Base-by-base conservation (phyloP, 1,140 invertebrate species). In the Lepidurus couesii region DNA sequence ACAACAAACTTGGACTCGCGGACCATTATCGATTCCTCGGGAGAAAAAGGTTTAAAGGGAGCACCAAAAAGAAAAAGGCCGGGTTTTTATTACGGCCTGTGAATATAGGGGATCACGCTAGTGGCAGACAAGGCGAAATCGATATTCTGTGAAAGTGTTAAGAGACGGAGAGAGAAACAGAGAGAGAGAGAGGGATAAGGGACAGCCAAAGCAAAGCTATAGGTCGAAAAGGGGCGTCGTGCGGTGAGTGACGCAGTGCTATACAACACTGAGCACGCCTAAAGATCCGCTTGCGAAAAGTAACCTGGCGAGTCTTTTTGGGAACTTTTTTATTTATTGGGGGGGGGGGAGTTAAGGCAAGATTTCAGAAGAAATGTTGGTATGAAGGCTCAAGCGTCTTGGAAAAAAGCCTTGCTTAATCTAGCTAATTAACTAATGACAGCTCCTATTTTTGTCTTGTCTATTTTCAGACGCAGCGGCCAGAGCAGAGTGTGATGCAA, bases 401-500 rank as follows among this genome's bases (percentile, higher is more conserved):
- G 26, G 2, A 26, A 26, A 34, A 34, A 34, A 34, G 34, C 34
- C 34, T 34, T 34, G 34, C 4, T 4, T 34, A 34, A 34, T 65
- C 16, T 65, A 65, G 13, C 53, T 26, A 47, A 76, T 76, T 76
- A 44, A 45, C 45, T 76, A 77, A 53, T 77, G 44, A 74, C 44
- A 74, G 2, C 26, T 47, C 75, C 24, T 75, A 44, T 75, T 73
- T 65, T 81, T 65, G 79, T 77, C 82, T 76, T 83, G 83, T 82
- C 84, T 83, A 82, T 85, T 92, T 91, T 43, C 88, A 96, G 94
- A 92, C 92, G 80, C 94, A 95, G 85, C 90, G 92, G 84, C 92
- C 94, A 44, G 95, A 97, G 86, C 94, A 95, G 83, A 94, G 93
- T 81, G 95, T 97, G 77, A 95, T 97, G 91, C 95, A 97, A 87